Evolutionary conservation across 2,888 invertebrate genomes (phyloP).

Genomic region (Eumacrocentrus americanus): DNA sequence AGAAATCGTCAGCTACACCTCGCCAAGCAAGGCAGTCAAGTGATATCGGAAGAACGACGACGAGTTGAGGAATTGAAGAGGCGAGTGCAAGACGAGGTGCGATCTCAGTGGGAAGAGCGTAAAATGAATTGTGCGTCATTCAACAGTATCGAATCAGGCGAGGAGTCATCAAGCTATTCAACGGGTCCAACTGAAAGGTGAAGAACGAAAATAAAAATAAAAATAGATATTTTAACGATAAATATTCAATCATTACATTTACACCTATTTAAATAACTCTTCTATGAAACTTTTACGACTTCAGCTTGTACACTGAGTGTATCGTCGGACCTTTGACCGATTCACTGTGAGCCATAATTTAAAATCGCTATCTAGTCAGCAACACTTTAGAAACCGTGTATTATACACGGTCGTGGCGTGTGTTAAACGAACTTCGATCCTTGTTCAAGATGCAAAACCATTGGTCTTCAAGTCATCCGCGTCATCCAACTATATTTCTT

Average conservation of each 20-base stretch:
- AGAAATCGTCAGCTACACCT: constrained; percentile 84
- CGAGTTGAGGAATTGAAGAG: constrained; percentile 86
- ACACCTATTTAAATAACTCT: not conserved
- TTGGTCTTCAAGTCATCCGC: constrained; percentile 4
- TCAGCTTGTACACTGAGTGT: no score
- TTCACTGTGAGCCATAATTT: no score
- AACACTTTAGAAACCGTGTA: no score
- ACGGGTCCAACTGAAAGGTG: constrained; percentile 67
- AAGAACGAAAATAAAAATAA: constrained; percentile 20
- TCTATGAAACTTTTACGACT: no score
- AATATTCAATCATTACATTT: no score
- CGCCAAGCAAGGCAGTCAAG: constrained; percentile 92
- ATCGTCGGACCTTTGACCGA: constrained; percentile 7
- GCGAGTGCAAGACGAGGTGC: constrained; percentile 86
- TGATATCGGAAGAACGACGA: constrained; percentile 89
- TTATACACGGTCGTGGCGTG: no score
- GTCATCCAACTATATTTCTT: constrained; percentile 3
- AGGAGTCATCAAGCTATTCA: constrained; percentile 68
- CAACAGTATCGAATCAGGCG: constrained; percentile 67
- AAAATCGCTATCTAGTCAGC: no score
- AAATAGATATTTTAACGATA: not conserved
- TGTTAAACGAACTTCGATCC: constrained; percentile 14
- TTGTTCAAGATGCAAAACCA: constrained; percentile 1
- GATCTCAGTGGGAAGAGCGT: constrained; percentile 82
- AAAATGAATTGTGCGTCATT: constrained; percentile 70